Percentiles rank a stretch among this genome's conserved stretches.
Conservation (phyloP, 1,140 invertebrate species). For the Adoxophyes honmai region DNA sequence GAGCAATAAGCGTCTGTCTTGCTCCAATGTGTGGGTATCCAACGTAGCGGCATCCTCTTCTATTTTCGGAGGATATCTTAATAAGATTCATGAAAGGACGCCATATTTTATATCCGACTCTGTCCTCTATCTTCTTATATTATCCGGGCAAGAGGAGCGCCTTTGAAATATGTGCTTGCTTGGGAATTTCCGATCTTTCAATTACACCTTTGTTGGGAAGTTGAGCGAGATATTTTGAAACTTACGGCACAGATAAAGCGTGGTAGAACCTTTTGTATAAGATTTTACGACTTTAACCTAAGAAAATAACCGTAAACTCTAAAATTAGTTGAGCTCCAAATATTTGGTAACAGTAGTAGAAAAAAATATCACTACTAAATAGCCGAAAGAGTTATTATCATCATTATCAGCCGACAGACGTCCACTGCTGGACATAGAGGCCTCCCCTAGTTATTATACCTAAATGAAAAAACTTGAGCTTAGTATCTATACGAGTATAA, state of each 20-base stretch:
- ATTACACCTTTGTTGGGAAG: constrained; percentile 66
- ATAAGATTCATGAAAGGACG: constrained; percentile 85
- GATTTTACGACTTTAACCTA: too few relatives aligned
- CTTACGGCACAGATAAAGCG: constrained; percentile 22
- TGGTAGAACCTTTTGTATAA: neutral
- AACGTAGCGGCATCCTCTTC: constrained; percentile 39
- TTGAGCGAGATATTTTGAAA: constrained; percentile 52
- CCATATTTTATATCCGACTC: constrained; percentile 83
- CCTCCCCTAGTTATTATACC: too few relatives aligned
- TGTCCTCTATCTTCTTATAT: constrained; percentile 79
- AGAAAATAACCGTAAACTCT: too few relatives aligned
- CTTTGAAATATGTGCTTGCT: constrained; percentile 76
- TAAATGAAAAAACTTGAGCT: too few relatives aligned
- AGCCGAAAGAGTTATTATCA: too few relatives aligned
- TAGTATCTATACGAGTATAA: too few relatives aligned
- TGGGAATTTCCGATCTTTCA: constrained; percentile 75
- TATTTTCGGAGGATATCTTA: constrained; percentile 81
- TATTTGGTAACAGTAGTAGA: too few relatives aligned
- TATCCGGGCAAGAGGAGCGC: constrained; percentile 69
- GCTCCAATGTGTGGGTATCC: constrained; percentile 17
- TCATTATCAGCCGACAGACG: too few relatives aligned
- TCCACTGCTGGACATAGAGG: too few relatives aligned
- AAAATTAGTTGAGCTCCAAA: too few relatives aligned
- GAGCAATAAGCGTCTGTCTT: constrained; percentile 34
- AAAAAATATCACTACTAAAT: too few relatives aligned